phyloP scores from a whole-genome alignment of 2,113 vertebrate genomes.

The Tursiops truncatus region DNA sequence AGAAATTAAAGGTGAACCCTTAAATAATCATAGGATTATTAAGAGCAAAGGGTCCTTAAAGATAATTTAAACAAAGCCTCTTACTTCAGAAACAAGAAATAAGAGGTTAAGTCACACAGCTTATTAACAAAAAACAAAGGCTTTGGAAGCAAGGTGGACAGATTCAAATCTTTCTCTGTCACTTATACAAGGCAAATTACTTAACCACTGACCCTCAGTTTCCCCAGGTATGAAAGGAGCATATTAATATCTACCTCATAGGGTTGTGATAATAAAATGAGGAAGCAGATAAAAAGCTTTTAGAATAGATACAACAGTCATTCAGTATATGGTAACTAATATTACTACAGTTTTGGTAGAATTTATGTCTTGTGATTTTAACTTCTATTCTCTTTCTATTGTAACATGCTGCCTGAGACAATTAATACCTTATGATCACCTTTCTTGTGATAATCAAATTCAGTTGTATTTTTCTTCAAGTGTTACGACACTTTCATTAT shows the following conservation, averaged over 20 bases:
- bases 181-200: background rate
- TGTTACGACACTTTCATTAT: slow-evolving; percentile 27
- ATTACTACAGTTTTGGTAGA: slow-evolving; percentile 1
- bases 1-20: background rate
- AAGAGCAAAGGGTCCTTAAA: background rate
- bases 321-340: background rate
- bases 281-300: background rate
- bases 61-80: slow-evolving; percentile 22
- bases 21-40: background rate
- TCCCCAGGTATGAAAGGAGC: background rate
- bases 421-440: slow-evolving; percentile 20
- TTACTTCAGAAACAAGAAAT: slow-evolving; percentile 12
- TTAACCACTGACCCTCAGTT: background rate
- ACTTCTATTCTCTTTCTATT: background rate
- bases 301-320: background rate
- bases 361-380: slow-evolving; percentile 19
- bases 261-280: background rate
- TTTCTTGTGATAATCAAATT: slow-evolving; percentile 49
- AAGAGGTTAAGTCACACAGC: background rate
- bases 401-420: background rate
- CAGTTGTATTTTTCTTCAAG: slow-evolving; percentile 36
- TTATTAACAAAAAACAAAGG: background rate
- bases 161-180: background rate
- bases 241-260: background rate
- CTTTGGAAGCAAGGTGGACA: background rate